Percentiles rank a stretch among this genome's conserved stretches.
phyloP scores from a whole-genome alignment of 2,113 vertebrate species.

The Aspidoscelis tigris region DNA sequence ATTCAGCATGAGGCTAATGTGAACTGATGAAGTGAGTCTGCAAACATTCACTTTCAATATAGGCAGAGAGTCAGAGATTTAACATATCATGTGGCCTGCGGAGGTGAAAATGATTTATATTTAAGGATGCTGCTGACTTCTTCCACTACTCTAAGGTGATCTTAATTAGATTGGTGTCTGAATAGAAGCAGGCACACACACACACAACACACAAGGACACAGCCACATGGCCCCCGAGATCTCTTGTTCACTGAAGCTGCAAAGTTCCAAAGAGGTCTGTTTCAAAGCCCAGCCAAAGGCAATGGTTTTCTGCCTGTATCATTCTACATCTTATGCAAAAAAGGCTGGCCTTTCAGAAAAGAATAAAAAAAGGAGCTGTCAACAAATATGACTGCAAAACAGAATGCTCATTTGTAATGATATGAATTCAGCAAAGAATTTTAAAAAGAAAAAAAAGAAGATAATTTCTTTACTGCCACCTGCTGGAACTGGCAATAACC shows the following conservation, averaged over 20 bases:
- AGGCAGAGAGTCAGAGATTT: slow-evolving; percentile 75
- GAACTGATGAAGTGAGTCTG: slow-evolving; percentile 86
- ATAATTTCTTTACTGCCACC: slow-evolving; percentile 77
- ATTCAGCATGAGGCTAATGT: slow-evolving; percentile 90
- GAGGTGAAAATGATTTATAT: slow-evolving; percentile 82
- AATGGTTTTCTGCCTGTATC: slow-evolving; percentile 18
- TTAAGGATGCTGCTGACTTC: slow-evolving; percentile 74
- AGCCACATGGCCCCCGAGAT: neutral
- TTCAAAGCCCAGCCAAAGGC: neutral
- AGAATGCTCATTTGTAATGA: neutral
- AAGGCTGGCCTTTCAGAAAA: fast-evolving
- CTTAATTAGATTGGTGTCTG: slow-evolving; percentile 76
- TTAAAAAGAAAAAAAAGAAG: neutral
- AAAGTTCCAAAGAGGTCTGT: neutral
- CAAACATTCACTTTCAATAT: slow-evolving; percentile 82
- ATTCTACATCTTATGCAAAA: neutral
- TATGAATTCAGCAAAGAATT: slow-evolving; percentile 33
- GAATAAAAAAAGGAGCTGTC: neutral
- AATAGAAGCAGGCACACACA: slow-evolving; percentile 33
- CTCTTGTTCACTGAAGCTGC: neutral
- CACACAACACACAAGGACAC: neutral
- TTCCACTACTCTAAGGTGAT: slow-evolving; percentile 72
- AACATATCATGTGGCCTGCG: slow-evolving; percentile 72
- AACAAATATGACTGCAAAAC: neutral
- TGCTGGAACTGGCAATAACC: slow-evolving; percentile 75